phyloP scores from a whole-genome alignment of 1,140 invertebrate species.

The Cryptotermes secundus region DNA sequence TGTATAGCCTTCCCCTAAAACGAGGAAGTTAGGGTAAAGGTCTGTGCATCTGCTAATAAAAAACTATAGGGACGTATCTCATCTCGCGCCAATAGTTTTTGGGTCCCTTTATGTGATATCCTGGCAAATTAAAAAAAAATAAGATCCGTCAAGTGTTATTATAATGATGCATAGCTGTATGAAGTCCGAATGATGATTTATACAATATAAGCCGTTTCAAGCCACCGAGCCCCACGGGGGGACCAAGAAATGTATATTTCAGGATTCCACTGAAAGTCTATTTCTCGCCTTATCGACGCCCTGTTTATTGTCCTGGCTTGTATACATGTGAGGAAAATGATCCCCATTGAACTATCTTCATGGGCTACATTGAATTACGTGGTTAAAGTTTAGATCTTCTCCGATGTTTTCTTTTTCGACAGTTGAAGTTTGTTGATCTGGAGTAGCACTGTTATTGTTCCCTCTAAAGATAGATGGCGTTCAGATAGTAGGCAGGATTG shows the following conservation, averaged over 20 bases:
- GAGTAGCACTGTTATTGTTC: neutral
- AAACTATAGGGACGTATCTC: too few relatives aligned
- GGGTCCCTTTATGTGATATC: too few relatives aligned
- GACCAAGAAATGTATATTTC: neutral
- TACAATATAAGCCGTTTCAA: neutral
- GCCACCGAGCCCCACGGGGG: neutral
- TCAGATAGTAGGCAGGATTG: neutral
- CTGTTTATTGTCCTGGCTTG: neutral
- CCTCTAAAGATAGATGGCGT: neutral
- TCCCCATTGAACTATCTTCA: neutral
- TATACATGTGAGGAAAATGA: neutral
- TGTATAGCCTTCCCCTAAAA: too few relatives aligned
- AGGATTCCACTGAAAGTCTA: neutral
- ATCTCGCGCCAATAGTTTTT: too few relatives aligned
- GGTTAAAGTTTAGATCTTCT: neutral
- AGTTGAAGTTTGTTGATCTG: neutral
- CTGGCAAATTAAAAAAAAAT: too few relatives aligned
- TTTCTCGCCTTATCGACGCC: neutral
- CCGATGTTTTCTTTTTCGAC: neutral
- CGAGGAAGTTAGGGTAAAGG: too few relatives aligned
- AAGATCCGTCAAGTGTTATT: too few relatives aligned
- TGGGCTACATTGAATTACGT: neutral
- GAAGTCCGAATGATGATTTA: neutral
- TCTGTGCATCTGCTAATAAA: too few relatives aligned
- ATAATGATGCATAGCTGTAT: too few relatives aligned